phyloP scores from a whole-genome alignment of 2,888 invertebrate species.

The Volucella zonaria region DNA sequence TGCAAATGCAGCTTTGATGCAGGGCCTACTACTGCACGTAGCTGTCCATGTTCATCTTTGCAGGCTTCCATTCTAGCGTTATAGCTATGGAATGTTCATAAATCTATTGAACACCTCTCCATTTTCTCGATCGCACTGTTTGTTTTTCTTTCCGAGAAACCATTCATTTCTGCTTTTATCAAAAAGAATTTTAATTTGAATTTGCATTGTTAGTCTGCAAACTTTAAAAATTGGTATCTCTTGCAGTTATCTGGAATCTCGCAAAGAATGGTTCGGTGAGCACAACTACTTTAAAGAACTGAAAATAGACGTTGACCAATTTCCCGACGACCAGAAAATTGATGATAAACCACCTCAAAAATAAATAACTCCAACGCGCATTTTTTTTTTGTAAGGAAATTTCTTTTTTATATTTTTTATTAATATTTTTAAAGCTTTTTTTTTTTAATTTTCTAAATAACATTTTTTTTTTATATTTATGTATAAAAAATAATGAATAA shows the following conservation, averaged over 20 bases:
- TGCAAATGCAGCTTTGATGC: too few relatives aligned
- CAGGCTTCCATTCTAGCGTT: too few relatives aligned
- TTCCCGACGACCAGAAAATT: conserved; percentile 18
- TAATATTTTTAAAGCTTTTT: conserved; percentile 73
- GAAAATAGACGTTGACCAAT: conserved; percentile 44
- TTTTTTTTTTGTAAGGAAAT: conserved; percentile 30
- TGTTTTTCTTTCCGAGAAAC: too few relatives aligned
- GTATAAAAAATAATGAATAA: conserved; percentile 75
- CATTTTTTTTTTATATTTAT: conserved; percentile 66
- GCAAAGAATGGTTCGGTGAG: conserved; percentile 92
- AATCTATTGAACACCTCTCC: too few relatives aligned
- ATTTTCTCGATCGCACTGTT: too few relatives aligned
- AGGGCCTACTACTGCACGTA: too few relatives aligned
- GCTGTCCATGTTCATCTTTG: too few relatives aligned
- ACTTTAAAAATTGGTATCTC: not conserved
- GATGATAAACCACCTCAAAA: conserved; percentile 38
- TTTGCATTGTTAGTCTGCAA: too few relatives aligned
- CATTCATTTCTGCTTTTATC: too few relatives aligned
- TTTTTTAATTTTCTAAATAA: conserved; percentile 68
- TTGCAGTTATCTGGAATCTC: conserved; percentile 89
- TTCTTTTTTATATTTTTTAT: conserved; percentile 59
- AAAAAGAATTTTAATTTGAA: not conserved
- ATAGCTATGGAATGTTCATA: too few relatives aligned
- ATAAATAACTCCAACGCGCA: conserved; percentile 28
- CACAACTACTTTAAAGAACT: conserved; percentile 84